phyloP scores from a whole-genome alignment of 64 coral and sea anemone species.

The Astreopora myriophthalma region DNA sequence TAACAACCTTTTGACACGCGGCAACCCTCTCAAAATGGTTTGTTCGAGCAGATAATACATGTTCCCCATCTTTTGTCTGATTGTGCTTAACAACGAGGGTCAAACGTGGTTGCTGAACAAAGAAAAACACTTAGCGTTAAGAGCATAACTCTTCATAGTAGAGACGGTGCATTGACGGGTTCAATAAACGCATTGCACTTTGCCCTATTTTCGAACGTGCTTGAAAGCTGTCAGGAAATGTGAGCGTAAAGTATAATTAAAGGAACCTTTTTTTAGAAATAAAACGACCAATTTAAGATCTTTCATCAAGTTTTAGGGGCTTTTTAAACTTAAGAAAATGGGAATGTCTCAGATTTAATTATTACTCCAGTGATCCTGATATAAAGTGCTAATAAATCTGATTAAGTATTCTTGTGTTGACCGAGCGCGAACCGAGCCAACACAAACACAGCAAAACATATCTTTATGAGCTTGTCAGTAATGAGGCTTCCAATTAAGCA shows the following conservation, averaged over 20 bases:
- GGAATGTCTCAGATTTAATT: not conserved
- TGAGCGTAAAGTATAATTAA: not conserved
- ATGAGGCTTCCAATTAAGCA: slow-evolving; percentile 26
- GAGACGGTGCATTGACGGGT: not conserved
- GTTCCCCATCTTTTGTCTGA: too few relatives aligned
- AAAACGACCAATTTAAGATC: not conserved
- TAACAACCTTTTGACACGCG: too few relatives aligned
- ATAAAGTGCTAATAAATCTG: slow-evolving; percentile 14
- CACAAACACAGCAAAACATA: slow-evolving; percentile 12
- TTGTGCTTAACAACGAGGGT: too few relatives aligned
- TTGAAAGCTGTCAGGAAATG: not conserved
- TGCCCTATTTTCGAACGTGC: not conserved
- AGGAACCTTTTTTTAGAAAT: not conserved
- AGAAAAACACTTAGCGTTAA: not conserved
- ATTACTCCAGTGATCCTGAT: not conserved
- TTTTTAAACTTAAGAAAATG: slow-evolving; percentile 22
- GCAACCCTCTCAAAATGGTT: too few relatives aligned
- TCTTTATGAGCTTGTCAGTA: slow-evolving; percentile 13
- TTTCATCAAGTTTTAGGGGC: not conserved
- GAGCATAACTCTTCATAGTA: not conserved
- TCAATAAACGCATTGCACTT: not conserved
- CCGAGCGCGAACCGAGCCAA: not conserved
- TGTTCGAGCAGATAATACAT: too few relatives aligned
- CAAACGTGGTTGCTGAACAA: not conserved
- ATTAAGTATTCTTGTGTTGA: slow-evolving; percentile 24